A percentile compares a stretch with the other conserved stretches of the same genome.
phyloP scores from a whole-genome alignment of 2,888 invertebrate species.

The Coleophora flavipennella region DNA sequence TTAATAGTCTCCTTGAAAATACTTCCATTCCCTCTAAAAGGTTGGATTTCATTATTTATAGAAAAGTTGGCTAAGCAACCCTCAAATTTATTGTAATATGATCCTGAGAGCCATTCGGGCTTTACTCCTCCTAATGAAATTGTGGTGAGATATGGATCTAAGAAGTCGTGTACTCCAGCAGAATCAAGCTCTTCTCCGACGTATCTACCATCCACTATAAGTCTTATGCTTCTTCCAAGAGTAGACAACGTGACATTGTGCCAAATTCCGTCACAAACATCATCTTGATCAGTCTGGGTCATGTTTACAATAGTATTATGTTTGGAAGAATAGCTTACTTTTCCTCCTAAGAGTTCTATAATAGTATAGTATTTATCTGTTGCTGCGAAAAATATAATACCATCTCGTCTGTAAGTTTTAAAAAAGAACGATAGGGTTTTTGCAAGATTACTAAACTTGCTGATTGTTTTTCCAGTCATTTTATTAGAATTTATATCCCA shows the following conservation, averaged over 20 bases:
- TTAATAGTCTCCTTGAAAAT: conserved; percentile 80
- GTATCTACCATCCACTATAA: conserved; percentile 79
- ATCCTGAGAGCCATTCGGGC: conserved; percentile 72
- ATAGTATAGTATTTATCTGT: conserved; percentile 91
- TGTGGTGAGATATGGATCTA: conserved; percentile 89
- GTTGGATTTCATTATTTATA: conserved; percentile 90
- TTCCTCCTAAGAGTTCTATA: conserved; percentile 83
- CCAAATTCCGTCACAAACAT: conserved; percentile 88
- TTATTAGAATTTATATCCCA: conserved; percentile 71
- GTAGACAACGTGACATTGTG: conserved; percentile 87
- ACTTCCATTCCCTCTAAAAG: conserved; percentile 89
- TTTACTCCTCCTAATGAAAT: conserved; percentile 86
- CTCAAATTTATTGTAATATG: conserved; percentile 78
- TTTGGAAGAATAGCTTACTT: conserved; percentile 84
- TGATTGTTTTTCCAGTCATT: conserved; percentile 32
- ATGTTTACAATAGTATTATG: conserved; percentile 86
- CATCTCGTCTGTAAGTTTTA: conserved; percentile 83
- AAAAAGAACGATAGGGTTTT: conserved; percentile 87
- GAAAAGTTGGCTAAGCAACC: conserved; percentile 93
- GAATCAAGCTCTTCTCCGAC: conserved; percentile 90
- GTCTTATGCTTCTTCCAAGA: conserved; percentile 77
- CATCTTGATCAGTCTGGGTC: conserved; percentile 76
- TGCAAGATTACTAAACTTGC: conserved; percentile 63
- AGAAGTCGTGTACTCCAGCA: conserved; percentile 90
- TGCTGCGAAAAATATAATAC: conserved; percentile 88